These are phyloP conservation scores for Sus scrofa DNA, from an alignment of 2,113 vertebrate species.

Conservation along the genomic window DNA sequence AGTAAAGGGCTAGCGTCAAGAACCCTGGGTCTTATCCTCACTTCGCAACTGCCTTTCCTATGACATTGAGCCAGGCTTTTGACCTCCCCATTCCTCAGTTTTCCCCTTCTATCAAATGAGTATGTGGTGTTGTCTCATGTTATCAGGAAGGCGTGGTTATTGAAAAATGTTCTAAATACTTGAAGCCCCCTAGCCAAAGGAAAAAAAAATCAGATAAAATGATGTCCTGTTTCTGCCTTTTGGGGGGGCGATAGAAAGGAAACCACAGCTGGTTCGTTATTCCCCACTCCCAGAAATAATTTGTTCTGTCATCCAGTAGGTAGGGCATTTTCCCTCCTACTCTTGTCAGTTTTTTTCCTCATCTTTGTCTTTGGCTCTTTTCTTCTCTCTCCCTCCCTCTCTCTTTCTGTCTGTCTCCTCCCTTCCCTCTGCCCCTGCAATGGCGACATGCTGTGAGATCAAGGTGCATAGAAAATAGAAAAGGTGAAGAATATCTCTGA, in stretches of 20 bases:
- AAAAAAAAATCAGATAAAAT: constrained; percentile 7
- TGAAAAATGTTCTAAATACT: not conserved
- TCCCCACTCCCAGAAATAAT: constrained; percentile 22
- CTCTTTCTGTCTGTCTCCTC: not conserved
- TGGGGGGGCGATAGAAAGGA: not conserved
- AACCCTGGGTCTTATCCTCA: constrained; percentile 73
- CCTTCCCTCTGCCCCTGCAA: not conserved
- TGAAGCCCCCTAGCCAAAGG: constrained; percentile 16
- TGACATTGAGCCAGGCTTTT: constrained; percentile 61
- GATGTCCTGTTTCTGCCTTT: not conserved
- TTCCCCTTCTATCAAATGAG: not conserved
- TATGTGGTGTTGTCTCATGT: not conserved
- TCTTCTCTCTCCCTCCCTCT: not conserved
- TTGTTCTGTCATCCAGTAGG: not conserved
- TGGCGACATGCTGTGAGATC: not conserved
- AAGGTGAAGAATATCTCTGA: not conserved
- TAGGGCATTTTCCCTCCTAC: not conserved
- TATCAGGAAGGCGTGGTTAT: constrained; percentile 16
- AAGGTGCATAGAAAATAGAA: not conserved
- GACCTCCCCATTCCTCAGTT: constrained; percentile 34
- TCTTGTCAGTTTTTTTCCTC: not conserved
- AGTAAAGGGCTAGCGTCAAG: constrained; percentile 76
- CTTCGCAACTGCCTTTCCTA: constrained; percentile 64
- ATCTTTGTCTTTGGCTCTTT: not conserved
- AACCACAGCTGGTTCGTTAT: not conserved